These are phyloP conservation scores for Diadumene lineata DNA, from an alignment of 92 coral and sea anemone species.

Conservation along the genomic window DNA sequence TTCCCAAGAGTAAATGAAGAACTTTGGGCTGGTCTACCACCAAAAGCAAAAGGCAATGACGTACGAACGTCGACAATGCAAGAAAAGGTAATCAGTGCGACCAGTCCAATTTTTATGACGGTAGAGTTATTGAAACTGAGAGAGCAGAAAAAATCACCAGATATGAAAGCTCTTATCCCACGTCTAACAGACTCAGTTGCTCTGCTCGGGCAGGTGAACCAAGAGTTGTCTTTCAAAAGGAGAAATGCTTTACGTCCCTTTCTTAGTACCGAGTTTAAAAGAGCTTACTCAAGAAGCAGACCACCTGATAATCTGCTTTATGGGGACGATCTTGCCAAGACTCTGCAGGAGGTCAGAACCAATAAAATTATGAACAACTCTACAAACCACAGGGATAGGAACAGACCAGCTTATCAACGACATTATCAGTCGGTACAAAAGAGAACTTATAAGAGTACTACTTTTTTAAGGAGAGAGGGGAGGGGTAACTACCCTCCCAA, in stretches of 20 bases:
- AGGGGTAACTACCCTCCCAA: too few relatives aligned
- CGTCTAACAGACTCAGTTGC: constrained; percentile 46
- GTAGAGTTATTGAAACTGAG: constrained; percentile 31
- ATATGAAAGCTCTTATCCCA: constrained; percentile 29
- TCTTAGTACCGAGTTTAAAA: constrained; percentile 35
- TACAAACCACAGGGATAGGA: too few relatives aligned
- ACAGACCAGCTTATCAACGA: too few relatives aligned
- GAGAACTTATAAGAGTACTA: too few relatives aligned
- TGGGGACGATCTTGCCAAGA: constrained; percentile 49
- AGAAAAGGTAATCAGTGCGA: constrained; percentile 33
- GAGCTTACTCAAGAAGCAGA: constrained; percentile 27
- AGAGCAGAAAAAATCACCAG: constrained; percentile 31
- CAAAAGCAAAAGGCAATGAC: constrained; percentile 36
- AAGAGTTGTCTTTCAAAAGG: constrained; percentile 45
- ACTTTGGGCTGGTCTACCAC: constrained; percentile 37
- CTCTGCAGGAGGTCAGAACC: constrained; percentile 39
- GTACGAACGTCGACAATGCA: constrained; percentile 23
- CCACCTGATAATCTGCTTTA: constrained; percentile 37
- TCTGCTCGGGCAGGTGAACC: constrained; percentile 46
- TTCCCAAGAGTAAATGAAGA: constrained; percentile 33
- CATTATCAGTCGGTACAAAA: too few relatives aligned
- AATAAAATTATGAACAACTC: constrained; percentile 23
- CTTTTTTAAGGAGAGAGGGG: too few relatives aligned
- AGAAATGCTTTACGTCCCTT: constrained; percentile 40
- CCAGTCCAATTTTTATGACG: constrained; percentile 32